Percentiles rank a stretch among this genome's conserved stretches.
Conservation (phyloP, 2,113 vertebrate species). For the Theropithecus gelada region DNA sequence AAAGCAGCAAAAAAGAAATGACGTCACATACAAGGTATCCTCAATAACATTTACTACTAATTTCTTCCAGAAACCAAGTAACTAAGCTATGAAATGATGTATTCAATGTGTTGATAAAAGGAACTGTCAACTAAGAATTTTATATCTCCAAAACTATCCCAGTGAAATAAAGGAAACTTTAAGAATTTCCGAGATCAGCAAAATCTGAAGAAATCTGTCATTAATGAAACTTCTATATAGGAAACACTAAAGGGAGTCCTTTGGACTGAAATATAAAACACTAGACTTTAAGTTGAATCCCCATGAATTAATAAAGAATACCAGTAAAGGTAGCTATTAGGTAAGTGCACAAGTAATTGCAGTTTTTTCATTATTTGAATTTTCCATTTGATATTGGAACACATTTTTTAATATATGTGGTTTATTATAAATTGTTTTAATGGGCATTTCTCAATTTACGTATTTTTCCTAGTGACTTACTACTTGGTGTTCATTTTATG, state of each 20-base stretch:
- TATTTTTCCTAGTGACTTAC: too few relatives aligned
- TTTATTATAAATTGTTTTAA: too few relatives aligned
- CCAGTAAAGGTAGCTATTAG: background rate
- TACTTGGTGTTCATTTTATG: too few relatives aligned
- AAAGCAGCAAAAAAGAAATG: background rate
- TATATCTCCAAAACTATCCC: background rate
- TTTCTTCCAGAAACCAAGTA: background rate
- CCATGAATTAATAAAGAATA: background rate
- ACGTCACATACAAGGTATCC: too few relatives aligned
- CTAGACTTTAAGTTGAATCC: background rate
- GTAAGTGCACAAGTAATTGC: too few relatives aligned
- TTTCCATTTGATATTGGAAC: too few relatives aligned
- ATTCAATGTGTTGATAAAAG: background rate
- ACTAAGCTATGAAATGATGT: background rate
- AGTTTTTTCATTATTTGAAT: too few relatives aligned
- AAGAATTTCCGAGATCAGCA: background rate
- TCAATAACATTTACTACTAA: background rate
- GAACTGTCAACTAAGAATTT: background rate
- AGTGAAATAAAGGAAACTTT: background rate
- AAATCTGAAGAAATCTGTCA: background rate
- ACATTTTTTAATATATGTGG: too few relatives aligned
- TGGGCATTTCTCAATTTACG: too few relatives aligned
- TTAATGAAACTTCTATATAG: background rate
- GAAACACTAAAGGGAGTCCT: background rate
- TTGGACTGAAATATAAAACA: background rate